Percentiles rank a stretch among this genome's conserved stretches.
phyloP scores from a whole-genome alignment of 2,113 vertebrate species.

The Dermatemys mawii region DNA sequence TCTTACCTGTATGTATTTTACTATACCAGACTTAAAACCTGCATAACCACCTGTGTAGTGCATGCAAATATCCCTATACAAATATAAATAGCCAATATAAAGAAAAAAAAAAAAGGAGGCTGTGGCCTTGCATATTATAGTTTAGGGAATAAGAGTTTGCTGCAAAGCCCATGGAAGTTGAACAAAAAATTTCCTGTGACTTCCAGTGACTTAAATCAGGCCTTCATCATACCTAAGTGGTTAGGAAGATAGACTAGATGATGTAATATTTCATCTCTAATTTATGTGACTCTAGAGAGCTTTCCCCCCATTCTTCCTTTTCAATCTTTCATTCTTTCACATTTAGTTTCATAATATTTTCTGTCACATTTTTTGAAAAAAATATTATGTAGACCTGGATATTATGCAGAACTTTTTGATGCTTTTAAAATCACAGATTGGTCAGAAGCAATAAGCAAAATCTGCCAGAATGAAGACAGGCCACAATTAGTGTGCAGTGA shows the following conservation, averaged over 20 bases:
- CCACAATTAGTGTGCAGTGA: background rate
- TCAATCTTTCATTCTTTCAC: background rate
- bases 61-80: background rate
- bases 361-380: background rate
- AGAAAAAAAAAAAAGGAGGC: background rate
- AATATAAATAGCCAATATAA: accelerated
- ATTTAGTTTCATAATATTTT: background rate
- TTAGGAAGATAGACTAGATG: background rate
- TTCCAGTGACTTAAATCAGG: background rate
- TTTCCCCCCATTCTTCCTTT: background rate
- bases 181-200: background rate
- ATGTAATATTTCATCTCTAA: background rate
- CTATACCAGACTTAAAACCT: too few species aligned
- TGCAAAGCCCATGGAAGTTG: background rate
- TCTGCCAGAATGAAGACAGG: background rate
- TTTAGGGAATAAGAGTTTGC: background rate
- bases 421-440: background rate
- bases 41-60: too few species aligned
- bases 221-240: background rate
- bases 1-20: background rate
- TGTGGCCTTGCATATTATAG: background rate
- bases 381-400: background rate
- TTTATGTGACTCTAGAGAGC: background rate
- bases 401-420: background rate
- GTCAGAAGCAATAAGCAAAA: background rate